Evolutionary conservation across 2,797 vertebrate species (phyloP), one percentile per base, ranked within the genome.

Genomic region (Pseudopleuronectes americanus): DNA sequence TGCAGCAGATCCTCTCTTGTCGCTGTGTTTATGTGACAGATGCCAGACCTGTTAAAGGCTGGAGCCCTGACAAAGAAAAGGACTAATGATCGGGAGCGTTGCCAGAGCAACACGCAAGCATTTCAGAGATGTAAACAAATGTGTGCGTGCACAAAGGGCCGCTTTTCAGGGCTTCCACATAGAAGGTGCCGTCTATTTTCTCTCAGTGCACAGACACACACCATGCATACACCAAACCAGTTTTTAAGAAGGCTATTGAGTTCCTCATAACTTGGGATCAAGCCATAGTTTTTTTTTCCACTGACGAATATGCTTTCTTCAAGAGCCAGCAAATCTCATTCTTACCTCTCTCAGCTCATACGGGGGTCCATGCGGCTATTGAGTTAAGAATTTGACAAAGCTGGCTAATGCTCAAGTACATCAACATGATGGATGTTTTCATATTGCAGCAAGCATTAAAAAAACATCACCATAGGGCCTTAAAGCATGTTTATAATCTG

Each of bases 41-140:
- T 82, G 84, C 86, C 90, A 92, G 90, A 88, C 79, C 85, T 80
- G 86, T 83, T 90, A 67, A 81, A 85, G 80, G 67, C 90, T 86
- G 86, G 82, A 88, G 74, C 68, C 55, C 74, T 64, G 87, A 92
- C 89, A 91, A 87, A 89, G 80, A 76, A 74, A 80, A 65, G 68
- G 80, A 85, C 81, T 89, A 84, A 89, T 84, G 83, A 84, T 84
- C 8, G 38, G 84, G 88, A 90, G 33, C 9, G 79, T 90, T 84
- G 84, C 89, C 91, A 89, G 84, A 80, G 85, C 77, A 71, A 90
- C 86, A 19, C 79, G 47, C 80, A 87, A 86, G 87, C 84, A 90
- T 89, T 38, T 85, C 82, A 63, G 76, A 82, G 79, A 89, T 88
- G 88, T 90, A 89, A 93, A 90, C 85, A 90, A 84, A 87, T 76